Evolutionary conservation across 2,113 vertebrate genomes (phyloP).

Genomic region (Atherinomorus stipes): DNA sequence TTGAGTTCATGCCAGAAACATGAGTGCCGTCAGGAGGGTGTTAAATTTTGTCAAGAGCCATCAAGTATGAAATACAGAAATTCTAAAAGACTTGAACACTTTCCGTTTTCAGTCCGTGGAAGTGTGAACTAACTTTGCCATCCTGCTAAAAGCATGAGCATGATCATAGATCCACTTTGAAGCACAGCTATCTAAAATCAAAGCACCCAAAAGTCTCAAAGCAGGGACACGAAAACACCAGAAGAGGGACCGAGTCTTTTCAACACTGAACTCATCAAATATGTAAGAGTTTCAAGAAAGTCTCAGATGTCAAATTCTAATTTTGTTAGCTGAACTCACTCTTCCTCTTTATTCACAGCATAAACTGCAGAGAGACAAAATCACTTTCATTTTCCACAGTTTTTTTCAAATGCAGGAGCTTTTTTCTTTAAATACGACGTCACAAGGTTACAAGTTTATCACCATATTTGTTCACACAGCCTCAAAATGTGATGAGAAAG

Average conservation of each 20-base stretch:
- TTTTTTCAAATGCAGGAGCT: background rate
- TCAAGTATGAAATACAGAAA: constrained; percentile 37
- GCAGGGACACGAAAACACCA: constrained; percentile 23
- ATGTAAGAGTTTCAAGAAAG: constrained; percentile 48
- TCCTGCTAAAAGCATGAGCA: constrained; percentile 31
- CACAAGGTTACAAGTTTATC: constrained; percentile 4
- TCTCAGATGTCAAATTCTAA: constrained; percentile 24
- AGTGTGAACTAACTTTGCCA: constrained; percentile 1
- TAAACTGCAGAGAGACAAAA: constrained; percentile 37
- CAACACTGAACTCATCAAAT: constrained; percentile 60
- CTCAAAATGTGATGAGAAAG: constrained; percentile 25
- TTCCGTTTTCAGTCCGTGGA: constrained; percentile 1
- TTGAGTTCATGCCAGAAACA: constrained; percentile 32
- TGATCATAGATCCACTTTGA: constrained; percentile 42
- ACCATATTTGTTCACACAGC: constrained; percentile 34
- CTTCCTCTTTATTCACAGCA: constrained; percentile 5
- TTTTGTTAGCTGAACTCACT: constrained; percentile 27
- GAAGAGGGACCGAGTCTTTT: constrained; percentile 35
- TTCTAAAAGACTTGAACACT: constrained; percentile 29
- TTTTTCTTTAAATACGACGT: constrained; percentile 19
- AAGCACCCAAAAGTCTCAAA: constrained; percentile 34
- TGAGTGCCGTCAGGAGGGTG: constrained; percentile 34
- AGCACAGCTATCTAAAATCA: constrained; percentile 17
- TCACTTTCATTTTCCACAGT: constrained; percentile 24
- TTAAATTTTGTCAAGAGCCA: constrained; percentile 35